A percentile compares a stretch with the other conserved stretches of the same genome.
These are phyloP conservation scores for Triplophysa yarkandensis DNA, from an alignment of 2,797 vertebrate genomes.

Conservation along the genomic window DNA sequence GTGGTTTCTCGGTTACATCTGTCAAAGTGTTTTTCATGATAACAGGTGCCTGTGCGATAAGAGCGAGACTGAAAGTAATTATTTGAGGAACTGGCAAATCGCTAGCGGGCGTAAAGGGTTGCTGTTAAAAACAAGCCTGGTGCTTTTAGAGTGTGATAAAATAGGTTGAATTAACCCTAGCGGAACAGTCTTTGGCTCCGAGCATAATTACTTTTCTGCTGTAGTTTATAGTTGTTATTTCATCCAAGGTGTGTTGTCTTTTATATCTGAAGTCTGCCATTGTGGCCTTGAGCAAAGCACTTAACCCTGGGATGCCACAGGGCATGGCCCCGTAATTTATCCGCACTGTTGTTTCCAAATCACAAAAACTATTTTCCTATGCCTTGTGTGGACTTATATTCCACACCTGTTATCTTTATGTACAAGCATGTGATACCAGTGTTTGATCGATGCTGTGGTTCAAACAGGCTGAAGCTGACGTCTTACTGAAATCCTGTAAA, in stretches of 20 bases:
- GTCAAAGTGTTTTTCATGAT: constrained; percentile 33
- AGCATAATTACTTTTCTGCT: constrained; percentile 19
- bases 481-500: not conserved
- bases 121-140: not conserved
- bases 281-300: constrained; percentile 19
- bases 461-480: not conserved
- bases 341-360: not conserved
- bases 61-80: not conserved
- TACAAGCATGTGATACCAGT: not conserved
- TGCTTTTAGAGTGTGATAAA: constrained; percentile 30
- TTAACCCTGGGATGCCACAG: constrained; percentile 18
- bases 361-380: not conserved
- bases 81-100: constrained; percentile 34
- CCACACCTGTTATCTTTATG: not conserved
- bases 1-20: constrained; percentile 31
- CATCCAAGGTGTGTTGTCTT: not conserved
- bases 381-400: not conserved
- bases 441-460: not conserved
- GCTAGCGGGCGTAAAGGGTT: constrained; percentile 1
- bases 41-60: constrained; percentile 30
- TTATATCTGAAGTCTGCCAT: constrained; percentile 17
- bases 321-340: constrained; percentile 9
- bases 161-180: constrained; percentile 8
- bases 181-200: constrained; percentile 6
- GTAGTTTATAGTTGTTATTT: constrained; percentile 10